Base-by-base conservation (phyloP, 2,888 invertebrate genomes). In the Synanthedon formicaeformis region DNA sequence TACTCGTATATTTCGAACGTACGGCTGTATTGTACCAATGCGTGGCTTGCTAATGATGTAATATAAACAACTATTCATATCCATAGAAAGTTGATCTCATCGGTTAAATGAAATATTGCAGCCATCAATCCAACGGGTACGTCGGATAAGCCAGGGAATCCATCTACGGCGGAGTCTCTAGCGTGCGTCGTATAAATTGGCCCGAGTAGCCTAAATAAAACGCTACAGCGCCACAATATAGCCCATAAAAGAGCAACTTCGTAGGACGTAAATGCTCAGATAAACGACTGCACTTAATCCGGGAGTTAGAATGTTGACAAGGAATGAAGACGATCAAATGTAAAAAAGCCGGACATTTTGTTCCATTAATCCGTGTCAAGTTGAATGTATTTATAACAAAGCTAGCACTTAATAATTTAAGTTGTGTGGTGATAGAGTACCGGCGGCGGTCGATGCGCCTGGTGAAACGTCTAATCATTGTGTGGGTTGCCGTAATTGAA, bases 381-480 rank as follows among this genome's bases (percentile, higher is more conserved):
- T 77, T 81, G 75, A 81, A 84, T 81, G 75, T 81, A 77, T 79
- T 81, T 81, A 79, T 81, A 81, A 85, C 84, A 85, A 81, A 81
- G 79, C 78, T 78, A 78, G 75, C 81, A 78, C 82, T 83, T 83
- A 81, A 83, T 83, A 84, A 81, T 71, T 80, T 75, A 74, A 75
- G 74, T 74, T 65, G 65, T 65, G 63, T 66, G 66, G 71, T 71
- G 75, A 80, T 78, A 73, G 75, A 71, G 75, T 64, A 69, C 63
- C 70, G 69, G 70, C 65, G 70, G 64, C 70, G 69, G 70, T 64
- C 70, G 69, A 70, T 68, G 70, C 71, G 70, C 64, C 74, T 67
- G 76, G 77, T 83, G 80, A 78, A 81, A 78, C 78, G 76, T 81
- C 81, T 84, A 82, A 84, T 84, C 81, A 83, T 80, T 78, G 83